These are phyloP conservation scores for Agrotis puta DNA, from an alignment of 2,888 invertebrate genomes.

Conservation along the genomic window DNA sequence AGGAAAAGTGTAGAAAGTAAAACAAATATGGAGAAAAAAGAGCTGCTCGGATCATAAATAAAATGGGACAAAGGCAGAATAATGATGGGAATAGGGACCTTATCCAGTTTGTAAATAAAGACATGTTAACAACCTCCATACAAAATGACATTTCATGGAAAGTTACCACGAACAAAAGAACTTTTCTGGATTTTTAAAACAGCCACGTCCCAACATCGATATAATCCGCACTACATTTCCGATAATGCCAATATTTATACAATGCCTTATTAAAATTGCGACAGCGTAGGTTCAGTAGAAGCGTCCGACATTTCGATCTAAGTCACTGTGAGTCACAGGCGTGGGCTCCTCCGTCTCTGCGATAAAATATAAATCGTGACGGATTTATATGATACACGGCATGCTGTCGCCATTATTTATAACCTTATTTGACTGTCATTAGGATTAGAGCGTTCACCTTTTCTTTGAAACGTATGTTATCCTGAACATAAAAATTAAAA, in stretches of 20 bases:
- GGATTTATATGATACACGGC: conserved; percentile 74
- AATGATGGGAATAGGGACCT: too few relatives aligned
- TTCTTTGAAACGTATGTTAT: conserved; percentile 13
- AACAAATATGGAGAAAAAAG: too few relatives aligned
- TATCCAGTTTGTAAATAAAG: too few relatives aligned
- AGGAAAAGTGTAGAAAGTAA: too few relatives aligned
- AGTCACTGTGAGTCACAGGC: conserved; percentile 77
- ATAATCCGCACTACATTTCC: conserved; percentile 67
- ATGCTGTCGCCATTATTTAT: conserved; percentile 65
- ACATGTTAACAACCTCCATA: too few relatives aligned
- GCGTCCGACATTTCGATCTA: conserved; percentile 70
- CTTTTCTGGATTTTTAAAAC: conserved; percentile 12
- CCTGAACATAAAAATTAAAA: not conserved
- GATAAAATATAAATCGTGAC: conserved; percentile 77
- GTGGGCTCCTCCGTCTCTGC: conserved; percentile 72
- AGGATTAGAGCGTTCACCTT: conserved; percentile 64
- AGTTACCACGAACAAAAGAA: not conserved
- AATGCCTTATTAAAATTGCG: conserved; percentile 81
- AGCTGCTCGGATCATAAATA: too few relatives aligned
- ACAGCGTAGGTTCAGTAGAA: conserved; percentile 83
- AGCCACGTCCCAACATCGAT: conserved; percentile 6
- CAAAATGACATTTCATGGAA: too few relatives aligned
- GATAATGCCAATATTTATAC: conserved; percentile 65
- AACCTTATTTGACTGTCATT: conserved; percentile 67
- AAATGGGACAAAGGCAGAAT: too few relatives aligned